Percentiles rank a stretch among this genome's conserved stretches.
phyloP scores from a whole-genome alignment of 1,140 invertebrate genomes.

The Ganaspis sp. region DNA sequence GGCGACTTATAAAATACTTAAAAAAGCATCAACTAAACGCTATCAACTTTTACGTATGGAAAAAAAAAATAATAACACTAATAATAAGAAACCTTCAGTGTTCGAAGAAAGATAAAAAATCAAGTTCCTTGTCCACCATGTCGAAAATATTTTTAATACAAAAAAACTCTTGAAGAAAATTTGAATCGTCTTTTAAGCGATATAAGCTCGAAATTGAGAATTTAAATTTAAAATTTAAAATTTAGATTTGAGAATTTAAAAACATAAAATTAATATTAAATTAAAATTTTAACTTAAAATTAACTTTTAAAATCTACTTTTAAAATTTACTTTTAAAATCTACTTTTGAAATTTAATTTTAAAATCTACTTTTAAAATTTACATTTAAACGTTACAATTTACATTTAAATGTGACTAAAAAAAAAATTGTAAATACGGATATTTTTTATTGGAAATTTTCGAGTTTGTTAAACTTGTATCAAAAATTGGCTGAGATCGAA shows the following conservation, averaged over 20 bases:
- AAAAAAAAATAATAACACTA: not conserved
- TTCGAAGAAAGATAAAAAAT: not conserved
- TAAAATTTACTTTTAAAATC: too few species aligned
- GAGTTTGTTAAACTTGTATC: too few species aligned
- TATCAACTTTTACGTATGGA: conserved; percentile 19
- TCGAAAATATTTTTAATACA: not conserved
- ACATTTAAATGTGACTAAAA: too few species aligned
- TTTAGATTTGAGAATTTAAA: too few species aligned
- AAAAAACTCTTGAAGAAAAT: too few species aligned
- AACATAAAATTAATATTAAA: not conserved
- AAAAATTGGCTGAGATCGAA: not conserved
- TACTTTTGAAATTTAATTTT: too few species aligned
- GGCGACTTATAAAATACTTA: conserved; percentile 31
- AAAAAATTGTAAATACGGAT: not conserved
- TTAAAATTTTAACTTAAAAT: too few species aligned
- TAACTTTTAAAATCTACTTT: not conserved
- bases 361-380: too few species aligned
- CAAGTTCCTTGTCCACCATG: not conserved
- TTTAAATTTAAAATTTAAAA: not conserved
- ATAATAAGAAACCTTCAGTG: conserved; percentile 6
- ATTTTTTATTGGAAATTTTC: not conserved
- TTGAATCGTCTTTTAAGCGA: too few species aligned
- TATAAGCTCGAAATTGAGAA: too few species aligned
- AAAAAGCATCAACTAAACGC: conserved; percentile 32
- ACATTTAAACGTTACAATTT: too few species aligned